These are phyloP conservation scores for Euspilapteryx auroguttella DNA, from an alignment of 2,888 invertebrate genomes.

Conservation along the genomic window DNA sequence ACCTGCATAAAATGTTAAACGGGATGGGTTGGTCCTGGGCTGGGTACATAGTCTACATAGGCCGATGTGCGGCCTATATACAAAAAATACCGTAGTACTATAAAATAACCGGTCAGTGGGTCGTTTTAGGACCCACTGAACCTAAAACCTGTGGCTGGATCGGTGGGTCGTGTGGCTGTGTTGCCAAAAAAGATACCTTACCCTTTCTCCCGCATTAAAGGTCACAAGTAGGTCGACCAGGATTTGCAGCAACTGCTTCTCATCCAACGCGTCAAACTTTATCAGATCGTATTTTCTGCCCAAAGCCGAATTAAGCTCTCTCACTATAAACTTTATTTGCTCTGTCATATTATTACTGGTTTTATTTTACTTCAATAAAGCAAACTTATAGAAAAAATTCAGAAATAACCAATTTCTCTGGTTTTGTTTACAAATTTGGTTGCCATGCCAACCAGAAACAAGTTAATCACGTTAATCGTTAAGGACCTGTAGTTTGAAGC, in stretches of 20 bases:
- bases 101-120: too few species aligned
- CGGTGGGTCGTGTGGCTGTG: too few species aligned
- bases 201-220: slow-evolving; percentile 69
- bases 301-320: slow-evolving; percentile 72
- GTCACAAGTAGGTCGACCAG: slow-evolving; percentile 75
- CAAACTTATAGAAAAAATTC: neutral
- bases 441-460: slow-evolving; percentile 13
- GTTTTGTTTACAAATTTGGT: slow-evolving; percentile 14
- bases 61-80: too few species aligned
- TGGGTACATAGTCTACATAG: too few species aligned
- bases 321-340: slow-evolving; percentile 69
- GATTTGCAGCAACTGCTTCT: slow-evolving; percentile 76
- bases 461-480: too few species aligned
- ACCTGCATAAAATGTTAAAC: too few species aligned
- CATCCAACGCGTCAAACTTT: slow-evolving; percentile 79
- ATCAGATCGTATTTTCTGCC: slow-evolving; percentile 78
- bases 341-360: slow-evolving; percentile 55
- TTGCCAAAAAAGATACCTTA: slow-evolving; percentile 12
- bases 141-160: too few species aligned
- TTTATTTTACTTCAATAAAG: neutral
- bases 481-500: too few species aligned
- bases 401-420: neutral
- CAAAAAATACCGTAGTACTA: too few species aligned
- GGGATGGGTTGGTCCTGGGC: too few species aligned
- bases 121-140: too few species aligned